Evolutionary conservation across 1,140 invertebrate genomes (phyloP), one percentile per base, ranked within the genome.

Genomic region (Campoletis sonorensis): DNA sequence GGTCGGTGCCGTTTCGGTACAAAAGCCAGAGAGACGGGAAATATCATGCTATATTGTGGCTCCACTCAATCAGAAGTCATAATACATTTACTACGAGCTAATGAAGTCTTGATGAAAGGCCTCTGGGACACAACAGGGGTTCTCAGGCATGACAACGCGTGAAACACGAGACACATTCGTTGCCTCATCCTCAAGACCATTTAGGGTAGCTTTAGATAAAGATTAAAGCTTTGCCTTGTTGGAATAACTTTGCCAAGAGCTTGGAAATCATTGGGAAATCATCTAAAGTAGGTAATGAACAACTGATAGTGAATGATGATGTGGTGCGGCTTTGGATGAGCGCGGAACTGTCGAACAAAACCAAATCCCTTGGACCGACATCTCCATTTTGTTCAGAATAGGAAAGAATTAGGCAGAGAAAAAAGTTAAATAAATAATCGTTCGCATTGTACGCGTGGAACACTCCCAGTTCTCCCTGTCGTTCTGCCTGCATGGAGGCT

Each of bases 1-100:
- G 51, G 30, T 70, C 80, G 33, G 13, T 30, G 23, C 33, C 18
- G 51, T 79, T 81, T 81, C 49, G 75, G 26, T 40, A 81, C 80
- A 81, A 77, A 81, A 61, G 51, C 30, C 49, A 54, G 58, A 54
- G 58, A 79, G 73, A 80, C 58, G 67, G 64, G 33, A 58, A 80
- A 58, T 33, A 70, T 33, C 76, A 72, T 61, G 73, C 82, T 83
- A 84, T 85, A 86, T 85, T 87, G 86, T 80, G 87, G 87, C 84
- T 86, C 83, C 81, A 86, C 87, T 89, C 88, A 88, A 89, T 89
- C 89, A 89, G 85, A 89, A 86, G 88, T 89, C 89, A 89, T 89
- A 89, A 90, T 90, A 89, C 87, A 89, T 88, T 90, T 89, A 89
- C 84, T 82, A 82, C 82, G 84, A 85, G 87, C 81, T 84, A 84